Evolutionary conservation across 1,140 invertebrate species (phyloP).

Genomic region (Drosophila fuyamai): DNA sequence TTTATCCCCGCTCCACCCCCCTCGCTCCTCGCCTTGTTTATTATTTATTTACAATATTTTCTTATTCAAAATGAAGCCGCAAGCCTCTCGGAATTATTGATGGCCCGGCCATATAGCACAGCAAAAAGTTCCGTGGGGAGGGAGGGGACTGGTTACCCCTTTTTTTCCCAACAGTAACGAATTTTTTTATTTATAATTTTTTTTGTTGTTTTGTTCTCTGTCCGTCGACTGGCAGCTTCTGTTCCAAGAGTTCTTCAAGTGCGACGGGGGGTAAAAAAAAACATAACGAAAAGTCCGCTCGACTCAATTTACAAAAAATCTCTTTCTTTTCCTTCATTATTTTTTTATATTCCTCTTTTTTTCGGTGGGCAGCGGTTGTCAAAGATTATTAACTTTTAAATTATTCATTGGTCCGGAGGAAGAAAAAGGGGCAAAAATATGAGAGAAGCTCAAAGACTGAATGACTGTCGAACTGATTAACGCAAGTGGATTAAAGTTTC

Average conservation of each 20-base stretch:
- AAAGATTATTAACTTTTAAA: conserved; percentile 74
- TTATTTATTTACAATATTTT: conserved; percentile 83
- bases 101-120: conserved; percentile 52
- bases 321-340: conserved; percentile 17
- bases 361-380: conserved; percentile 17
- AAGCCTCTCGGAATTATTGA: conserved; percentile 75
- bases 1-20: conserved; percentile 5
- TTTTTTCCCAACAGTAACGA: conserved; percentile 21
- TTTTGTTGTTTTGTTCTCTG: not conserved
- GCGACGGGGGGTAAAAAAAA: conserved; percentile 19
- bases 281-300: conserved; percentile 44
- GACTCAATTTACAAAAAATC: conserved; percentile 70
- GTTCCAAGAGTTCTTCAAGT: conserved; percentile 52
- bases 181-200: conserved; percentile 21
- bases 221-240: not conserved
- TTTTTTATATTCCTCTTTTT: conserved; percentile 10
- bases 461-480: conserved; percentile 11
- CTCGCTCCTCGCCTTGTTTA: conserved; percentile 40
- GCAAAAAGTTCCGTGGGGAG: conserved; percentile 6
- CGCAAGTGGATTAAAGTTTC: conserved; percentile 28
- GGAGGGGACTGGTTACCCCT: not conserved
- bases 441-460: not conserved
- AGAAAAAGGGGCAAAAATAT: conserved; percentile 8
- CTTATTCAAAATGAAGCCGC: conserved; percentile 82
- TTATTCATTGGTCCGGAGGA: conserved; percentile 47